These are phyloP conservation scores for Pheosia tremula DNA, from an alignment of 2,888 invertebrate species.

Conservation along the genomic window DNA sequence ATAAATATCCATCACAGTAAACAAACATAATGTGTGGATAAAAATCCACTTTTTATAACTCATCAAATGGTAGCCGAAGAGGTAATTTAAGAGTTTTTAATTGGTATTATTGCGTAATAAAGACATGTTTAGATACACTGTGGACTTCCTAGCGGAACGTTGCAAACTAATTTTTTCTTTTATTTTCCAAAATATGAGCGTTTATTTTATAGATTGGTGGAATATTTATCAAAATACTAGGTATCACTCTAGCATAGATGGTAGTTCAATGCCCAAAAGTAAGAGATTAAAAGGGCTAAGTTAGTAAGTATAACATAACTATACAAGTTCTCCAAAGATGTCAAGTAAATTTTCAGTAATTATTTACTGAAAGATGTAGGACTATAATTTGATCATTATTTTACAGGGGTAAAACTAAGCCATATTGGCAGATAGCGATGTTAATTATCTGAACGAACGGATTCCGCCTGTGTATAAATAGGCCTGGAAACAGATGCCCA, in stretches of 20 bases:
- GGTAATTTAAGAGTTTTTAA: conserved; percentile 82
- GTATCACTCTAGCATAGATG: too few species aligned
- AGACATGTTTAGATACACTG: not conserved
- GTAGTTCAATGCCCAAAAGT: too few species aligned
- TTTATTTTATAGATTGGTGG: too few species aligned
- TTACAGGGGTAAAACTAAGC: not conserved
- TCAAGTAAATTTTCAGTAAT: too few species aligned
- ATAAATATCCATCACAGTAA: conserved; percentile 79
- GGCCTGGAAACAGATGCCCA: conserved; percentile 72
- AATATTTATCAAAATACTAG: too few species aligned
- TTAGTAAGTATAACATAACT: too few species aligned
- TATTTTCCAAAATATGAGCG: too few species aligned
- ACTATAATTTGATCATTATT: too few species aligned
- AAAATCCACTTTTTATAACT: conserved; percentile 64
- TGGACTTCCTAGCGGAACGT: not conserved
- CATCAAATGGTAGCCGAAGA: conserved; percentile 77
- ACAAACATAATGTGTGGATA: conserved; percentile 68
- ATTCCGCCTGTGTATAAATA: not conserved
- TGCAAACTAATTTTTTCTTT: too few species aligned
- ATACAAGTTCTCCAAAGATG: too few species aligned
- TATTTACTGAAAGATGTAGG: too few species aligned
- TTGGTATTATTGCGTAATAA: conserved; percentile 72
- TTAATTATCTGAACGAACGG: not conserved
- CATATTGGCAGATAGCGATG: not conserved
- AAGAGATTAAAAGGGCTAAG: too few species aligned